Percentiles rank a stretch among this genome's conserved stretches.
Conservation (phyloP, 2,113 vertebrate species). For the Cochlearius cochlearius region DNA sequence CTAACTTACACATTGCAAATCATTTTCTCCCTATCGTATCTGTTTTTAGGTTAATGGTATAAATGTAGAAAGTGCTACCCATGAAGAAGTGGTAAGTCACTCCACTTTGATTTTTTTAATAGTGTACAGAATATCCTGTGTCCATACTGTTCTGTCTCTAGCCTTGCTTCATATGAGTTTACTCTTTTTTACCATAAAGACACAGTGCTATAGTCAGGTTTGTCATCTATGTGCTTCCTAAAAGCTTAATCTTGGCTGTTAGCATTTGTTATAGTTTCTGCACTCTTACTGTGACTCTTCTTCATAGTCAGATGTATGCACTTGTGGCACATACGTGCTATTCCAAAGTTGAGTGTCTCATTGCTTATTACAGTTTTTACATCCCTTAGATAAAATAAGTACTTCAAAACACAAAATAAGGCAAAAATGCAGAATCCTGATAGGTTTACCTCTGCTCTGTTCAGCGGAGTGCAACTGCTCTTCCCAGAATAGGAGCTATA, state of each 20-base stretch:
- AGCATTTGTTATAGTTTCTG: background rate
- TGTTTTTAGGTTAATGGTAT: constrained; percentile 90
- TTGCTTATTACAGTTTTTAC: background rate
- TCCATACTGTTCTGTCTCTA: background rate
- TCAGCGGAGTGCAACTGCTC: background rate
- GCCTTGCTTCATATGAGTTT: background rate
- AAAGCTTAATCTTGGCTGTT: background rate
- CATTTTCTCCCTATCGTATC: background rate
- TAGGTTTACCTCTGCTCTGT: background rate
- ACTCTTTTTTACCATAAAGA: background rate
- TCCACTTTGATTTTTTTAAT: background rate
- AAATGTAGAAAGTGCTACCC: constrained; percentile 87
- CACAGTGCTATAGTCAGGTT: background rate
- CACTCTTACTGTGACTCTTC: background rate
- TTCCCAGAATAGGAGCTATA: background rate
- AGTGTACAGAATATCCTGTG: background rate
- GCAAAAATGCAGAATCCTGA: background rate
- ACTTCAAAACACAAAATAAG: background rate
- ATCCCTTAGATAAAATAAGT: background rate
- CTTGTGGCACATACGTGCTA: background rate
- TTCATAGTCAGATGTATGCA: background rate
- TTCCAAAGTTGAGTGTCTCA: background rate
- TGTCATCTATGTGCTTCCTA: background rate
- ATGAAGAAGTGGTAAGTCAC: constrained; percentile 93
- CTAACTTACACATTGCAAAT: background rate